Conservation (phyloP, 2,113 vertebrate species). For the rabbit (Oryctolagus cuniculus) region mOryCun1.1 NC_091432.1:33638001-33638500, state of each 20-base stretch:
- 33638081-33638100: background rate
- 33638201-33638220: background rate
- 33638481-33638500: background rate
- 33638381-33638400: background rate
- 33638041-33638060: constrained; percentile 37
- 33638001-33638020: constrained; percentile 41
- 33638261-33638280: background rate
- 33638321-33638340: background rate
- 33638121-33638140: background rate
- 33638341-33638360: background rate
- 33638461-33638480: background rate
- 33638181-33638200: background rate
- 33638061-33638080: background rate
- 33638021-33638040: constrained; percentile 31
- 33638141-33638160: background rate
- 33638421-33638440: background rate
- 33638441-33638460: background rate
- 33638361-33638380: background rate
- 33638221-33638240: background rate
- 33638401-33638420: background rate
- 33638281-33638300: background rate
- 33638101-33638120: background rate
- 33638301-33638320: background rate
- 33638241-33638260: background rate
- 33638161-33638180: background rate